These are phyloP conservation scores for Lamellibrachia columna DNA, from an alignment of 2,888 invertebrate species.

Conservation along the genomic window DNA sequence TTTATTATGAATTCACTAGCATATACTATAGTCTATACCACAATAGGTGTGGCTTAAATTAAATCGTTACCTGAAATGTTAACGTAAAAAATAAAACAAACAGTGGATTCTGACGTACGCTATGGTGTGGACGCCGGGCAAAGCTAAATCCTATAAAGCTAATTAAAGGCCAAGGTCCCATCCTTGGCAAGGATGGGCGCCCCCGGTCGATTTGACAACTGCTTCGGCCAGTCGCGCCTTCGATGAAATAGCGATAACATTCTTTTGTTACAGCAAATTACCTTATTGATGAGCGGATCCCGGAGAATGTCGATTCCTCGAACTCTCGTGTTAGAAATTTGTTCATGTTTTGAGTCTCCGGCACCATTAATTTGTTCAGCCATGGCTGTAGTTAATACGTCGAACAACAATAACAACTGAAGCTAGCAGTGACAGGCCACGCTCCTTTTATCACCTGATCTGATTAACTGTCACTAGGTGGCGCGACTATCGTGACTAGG, in stretches of 20 bases:
- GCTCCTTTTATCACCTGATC: conserved; percentile 11
- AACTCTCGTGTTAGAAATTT: conserved; percentile 16
- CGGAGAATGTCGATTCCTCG: neutral
- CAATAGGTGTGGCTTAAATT: neutral
- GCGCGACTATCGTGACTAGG: neutral
- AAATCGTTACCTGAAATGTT: neutral
- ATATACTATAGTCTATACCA: too few species aligned
- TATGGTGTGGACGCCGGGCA: neutral
- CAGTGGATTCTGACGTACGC: neutral
- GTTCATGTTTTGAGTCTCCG: neutral
- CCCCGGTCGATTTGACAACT: neutral
- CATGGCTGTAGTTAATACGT: neutral
- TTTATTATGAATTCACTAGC: too few species aligned
- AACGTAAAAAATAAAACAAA: neutral
- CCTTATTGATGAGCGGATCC: conserved; percentile 21
- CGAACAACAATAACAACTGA: neutral
- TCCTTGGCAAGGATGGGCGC: neutral
- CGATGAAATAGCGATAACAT: neutral
- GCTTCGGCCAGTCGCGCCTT: neutral
- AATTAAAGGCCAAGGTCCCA: too few species aligned
- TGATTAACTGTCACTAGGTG: neutral
- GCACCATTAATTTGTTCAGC: neutral
- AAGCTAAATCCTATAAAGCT: neutral
- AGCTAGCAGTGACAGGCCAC: neutral
- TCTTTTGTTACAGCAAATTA: neutral